Evolutionary conservation across 2,113 vertebrate species (phyloP).

Genomic region (Colossoma macropomum): DNA sequence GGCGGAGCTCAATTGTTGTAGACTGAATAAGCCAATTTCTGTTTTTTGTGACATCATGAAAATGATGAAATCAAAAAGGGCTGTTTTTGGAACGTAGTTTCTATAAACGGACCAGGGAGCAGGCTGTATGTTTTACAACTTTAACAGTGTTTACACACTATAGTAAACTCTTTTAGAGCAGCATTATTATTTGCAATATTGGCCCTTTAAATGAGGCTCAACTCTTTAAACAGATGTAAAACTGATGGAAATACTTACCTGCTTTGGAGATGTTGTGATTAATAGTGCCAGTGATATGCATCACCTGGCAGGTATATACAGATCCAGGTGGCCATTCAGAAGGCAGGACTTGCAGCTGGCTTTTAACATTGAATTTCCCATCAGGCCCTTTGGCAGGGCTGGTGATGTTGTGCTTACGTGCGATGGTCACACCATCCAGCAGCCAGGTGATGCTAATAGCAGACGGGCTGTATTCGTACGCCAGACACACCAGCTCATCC

Average conservation of each 20-base stretch:
- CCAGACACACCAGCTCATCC: slow-evolving; percentile 67
- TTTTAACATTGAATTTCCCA: slow-evolving; percentile 71
- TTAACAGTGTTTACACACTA: no score
- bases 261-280: slow-evolving; percentile 56
- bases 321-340: slow-evolving; percentile 57
- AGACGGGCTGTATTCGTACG: slow-evolving; percentile 68
- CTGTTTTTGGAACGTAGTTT: no score
- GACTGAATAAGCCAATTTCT: no score
- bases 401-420: slow-evolving; percentile 40
- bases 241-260: slow-evolving; percentile 56
- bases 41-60: no score
- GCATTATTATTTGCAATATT: no score
- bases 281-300: slow-evolving; percentile 58
- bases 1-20: no score
- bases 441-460: slow-evolving; percentile 69
- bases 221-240: not conserved
- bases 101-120: no score
- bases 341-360: slow-evolving; percentile 60
- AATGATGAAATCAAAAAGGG: no score
- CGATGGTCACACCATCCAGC: slow-evolving; percentile 29
- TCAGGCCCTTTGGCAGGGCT: slow-evolving; percentile 57
- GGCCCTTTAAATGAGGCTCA: no score
- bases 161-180: no score
- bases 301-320: slow-evolving; percentile 67
- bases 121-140: no score